Evolutionary conservation across 2,113 vertebrate species (phyloP).

Genomic region (Sardina pilchardus): DNA sequence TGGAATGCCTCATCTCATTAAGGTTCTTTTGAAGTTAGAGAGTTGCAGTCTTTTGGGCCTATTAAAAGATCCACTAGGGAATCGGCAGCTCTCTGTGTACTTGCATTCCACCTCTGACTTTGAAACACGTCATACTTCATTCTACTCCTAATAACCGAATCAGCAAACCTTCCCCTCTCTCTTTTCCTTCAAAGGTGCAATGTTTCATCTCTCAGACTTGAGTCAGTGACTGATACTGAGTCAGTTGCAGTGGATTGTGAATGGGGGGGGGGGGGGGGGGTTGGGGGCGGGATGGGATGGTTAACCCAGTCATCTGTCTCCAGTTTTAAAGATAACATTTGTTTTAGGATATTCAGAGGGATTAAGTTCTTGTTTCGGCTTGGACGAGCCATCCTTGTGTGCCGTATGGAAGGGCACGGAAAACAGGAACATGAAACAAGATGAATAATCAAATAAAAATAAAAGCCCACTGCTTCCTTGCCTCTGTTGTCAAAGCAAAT

Average conservation of each 20-base stretch:
- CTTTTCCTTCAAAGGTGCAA: conserved; percentile 8
- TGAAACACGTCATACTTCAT: background rate
- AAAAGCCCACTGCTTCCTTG: conserved; percentile 51
- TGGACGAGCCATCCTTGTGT: conserved; percentile 41
- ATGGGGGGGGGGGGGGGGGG: background rate
- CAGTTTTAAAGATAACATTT: conserved; percentile 51
- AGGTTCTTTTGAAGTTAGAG: conserved; percentile 53
- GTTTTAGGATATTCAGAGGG: conserved; percentile 37
- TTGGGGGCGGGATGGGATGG: background rate
- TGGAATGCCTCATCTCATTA: conserved; percentile 46
- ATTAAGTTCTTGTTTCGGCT: conserved; percentile 43
- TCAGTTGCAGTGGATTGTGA: conserved; percentile 33
- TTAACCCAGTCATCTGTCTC: conserved; percentile 38
- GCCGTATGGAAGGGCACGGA: conserved; percentile 45
- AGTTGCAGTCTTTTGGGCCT: background rate
- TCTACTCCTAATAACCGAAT: background rate
- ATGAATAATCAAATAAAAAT: conserved; percentile 65
- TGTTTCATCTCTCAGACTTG: conserved; percentile 6
- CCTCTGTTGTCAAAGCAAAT: conserved; percentile 60
- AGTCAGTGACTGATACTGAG: conserved; percentile 32
- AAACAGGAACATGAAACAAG: conserved; percentile 56
- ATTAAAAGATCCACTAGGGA: background rate
- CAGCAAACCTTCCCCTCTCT: background rate
- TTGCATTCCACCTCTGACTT: background rate
- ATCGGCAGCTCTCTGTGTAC: background rate